Evolutionary conservation across 2,888 invertebrate species (phyloP).

Genomic region (Nycteola revayana): DNA sequence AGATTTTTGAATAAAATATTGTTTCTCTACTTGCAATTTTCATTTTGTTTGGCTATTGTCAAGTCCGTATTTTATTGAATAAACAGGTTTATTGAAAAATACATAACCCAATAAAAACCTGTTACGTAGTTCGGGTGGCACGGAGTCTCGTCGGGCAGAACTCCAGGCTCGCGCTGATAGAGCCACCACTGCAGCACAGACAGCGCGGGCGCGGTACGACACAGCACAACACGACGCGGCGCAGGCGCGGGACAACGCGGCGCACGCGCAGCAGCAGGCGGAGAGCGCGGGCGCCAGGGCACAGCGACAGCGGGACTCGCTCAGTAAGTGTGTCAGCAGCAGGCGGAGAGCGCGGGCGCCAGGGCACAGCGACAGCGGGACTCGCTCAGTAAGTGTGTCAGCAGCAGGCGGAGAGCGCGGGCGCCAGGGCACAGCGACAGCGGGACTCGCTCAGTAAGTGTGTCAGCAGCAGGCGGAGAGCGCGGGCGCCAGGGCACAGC

Average conservation of each 20-base stretch:
- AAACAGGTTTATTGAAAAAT: too few relatives aligned
- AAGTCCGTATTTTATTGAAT: too few relatives aligned
- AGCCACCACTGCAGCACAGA: slow-evolving; percentile 36
- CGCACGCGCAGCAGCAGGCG: slow-evolving; percentile 39
- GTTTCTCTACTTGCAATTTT: too few relatives aligned
- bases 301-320: slow-evolving; percentile 32
- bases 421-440: too few relatives aligned
- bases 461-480: slow-evolving; percentile 35
- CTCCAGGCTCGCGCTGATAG: slow-evolving; percentile 33
- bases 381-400: too few relatives aligned
- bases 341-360: too few relatives aligned
- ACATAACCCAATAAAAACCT: too few relatives aligned
- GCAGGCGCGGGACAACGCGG: slow-evolving; percentile 39
- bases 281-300: slow-evolving; percentile 36
- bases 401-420: slow-evolving; percentile 23
- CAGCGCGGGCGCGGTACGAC: slow-evolving; percentile 52
- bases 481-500: slow-evolving; percentile 57
- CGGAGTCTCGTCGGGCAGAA: slow-evolving; percentile 38
- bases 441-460: slow-evolving; percentile 21
- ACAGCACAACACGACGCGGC: slow-evolving; percentile 60
- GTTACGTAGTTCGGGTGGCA: slow-evolving; percentile 48
- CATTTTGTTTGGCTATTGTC: too few relatives aligned
- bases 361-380: too few relatives aligned
- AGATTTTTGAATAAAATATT: too few relatives aligned
- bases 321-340: slow-evolving; percentile 32